Base-by-base conservation (phyloP, 2,888 invertebrate species). In the Drosophila mimica region DNA sequence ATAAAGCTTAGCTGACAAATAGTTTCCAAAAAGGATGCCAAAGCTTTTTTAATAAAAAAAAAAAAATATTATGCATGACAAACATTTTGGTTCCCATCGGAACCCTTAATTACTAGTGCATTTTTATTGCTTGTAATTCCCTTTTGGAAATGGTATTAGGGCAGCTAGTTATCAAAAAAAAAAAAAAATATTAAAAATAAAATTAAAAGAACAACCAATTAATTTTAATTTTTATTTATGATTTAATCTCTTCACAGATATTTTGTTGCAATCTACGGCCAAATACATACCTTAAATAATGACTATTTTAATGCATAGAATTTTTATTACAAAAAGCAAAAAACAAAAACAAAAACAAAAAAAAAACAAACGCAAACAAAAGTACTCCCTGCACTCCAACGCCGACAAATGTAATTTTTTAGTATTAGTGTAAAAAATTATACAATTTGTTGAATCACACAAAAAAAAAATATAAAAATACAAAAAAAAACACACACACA, bases 211-310 rank as follows among this genome's bases (percentile, higher is more conserved):
- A 80, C 73, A 70, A 72, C 53, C 63, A 78, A 87, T 82, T 76
- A 82, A 87, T 88, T 90, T 75, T 82, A 78, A 83, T 84, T 91
- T 85, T 90, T 91, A 82, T 89, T 89, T 84, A 89, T 92, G 88
- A 91, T 91, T 88, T 91, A 89, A 91, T 92, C 83, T 92, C 85
- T 92, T 92, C 92, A 89, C 92, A 92, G 92, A 92, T 92, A 92
- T 91, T 91, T 88, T 92, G 88, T 91, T 92, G 91, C 92, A 92
- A 92, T 92, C 92, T 92, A 92, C 92, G 91, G 92, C 92, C 92
- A 91, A 92, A 91, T 91, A 92, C 87, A 91, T 92, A 91, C 91
- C 90, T 87, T 91, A 92, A 83, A 87, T 92, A 88, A 88, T 88
- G 78, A 86, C 74, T 83, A 83, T 83, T 58, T 77, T 87, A 81